A percentile compares a stretch with the other conserved stretches of the same genome.
Evolutionary conservation across 1,140 invertebrate genomes (phyloP).

Genomic region (Drosophila yakuba): DNA sequence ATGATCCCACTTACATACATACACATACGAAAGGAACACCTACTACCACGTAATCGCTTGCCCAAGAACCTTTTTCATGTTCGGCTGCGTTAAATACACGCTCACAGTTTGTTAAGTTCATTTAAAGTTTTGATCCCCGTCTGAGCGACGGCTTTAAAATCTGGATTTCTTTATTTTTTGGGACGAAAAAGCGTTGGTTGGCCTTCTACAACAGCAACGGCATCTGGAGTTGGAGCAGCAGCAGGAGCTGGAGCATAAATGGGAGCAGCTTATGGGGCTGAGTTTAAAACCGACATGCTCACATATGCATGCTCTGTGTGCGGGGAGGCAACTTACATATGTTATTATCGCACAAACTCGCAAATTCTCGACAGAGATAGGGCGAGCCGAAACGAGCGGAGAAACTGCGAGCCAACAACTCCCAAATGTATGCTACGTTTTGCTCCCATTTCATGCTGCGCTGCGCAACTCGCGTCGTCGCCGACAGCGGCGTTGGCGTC

Average conservation of each 20-base stretch:
- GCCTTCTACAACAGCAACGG: background rate
- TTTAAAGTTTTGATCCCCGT: slow-evolving; percentile 72
- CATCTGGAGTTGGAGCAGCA: slow-evolving; percentile 10
- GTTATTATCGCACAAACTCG: slow-evolving; percentile 81
- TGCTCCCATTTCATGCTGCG: slow-evolving; percentile 62
- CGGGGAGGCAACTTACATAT: slow-evolving; percentile 74
- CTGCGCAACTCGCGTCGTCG: slow-evolving; percentile 18
- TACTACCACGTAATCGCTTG: slow-evolving; percentile 7
- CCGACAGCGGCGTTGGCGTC: slow-evolving; percentile 13
- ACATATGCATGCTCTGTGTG: slow-evolving; percentile 28
- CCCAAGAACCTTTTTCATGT: slow-evolving; percentile 46
- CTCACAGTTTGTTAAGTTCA: slow-evolving; percentile 66
- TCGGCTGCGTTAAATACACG: slow-evolving; percentile 55
- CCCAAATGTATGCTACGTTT: slow-evolving; percentile 80
- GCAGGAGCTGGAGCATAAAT: slow-evolving; percentile 19
- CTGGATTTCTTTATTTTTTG: slow-evolving; percentile 7
- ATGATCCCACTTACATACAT: background rate
- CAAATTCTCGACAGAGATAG: slow-evolving; percentile 72
- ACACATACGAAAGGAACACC: slow-evolving; percentile 7
- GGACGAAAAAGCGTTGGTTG: slow-evolving; percentile 15
- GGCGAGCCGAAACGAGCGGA: slow-evolving; percentile 4
- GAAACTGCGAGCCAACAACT: slow-evolving; percentile 53
- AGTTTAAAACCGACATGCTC: slow-evolving; percentile 68
- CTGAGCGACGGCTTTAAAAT: slow-evolving; percentile 69
- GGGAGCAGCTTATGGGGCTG: slow-evolving; percentile 67